Evolutionary conservation across 2,888 invertebrate species (phyloP), one percentile per base, ranked within the genome.

Genomic region (Drosophila pseudotalamancana): DNA sequence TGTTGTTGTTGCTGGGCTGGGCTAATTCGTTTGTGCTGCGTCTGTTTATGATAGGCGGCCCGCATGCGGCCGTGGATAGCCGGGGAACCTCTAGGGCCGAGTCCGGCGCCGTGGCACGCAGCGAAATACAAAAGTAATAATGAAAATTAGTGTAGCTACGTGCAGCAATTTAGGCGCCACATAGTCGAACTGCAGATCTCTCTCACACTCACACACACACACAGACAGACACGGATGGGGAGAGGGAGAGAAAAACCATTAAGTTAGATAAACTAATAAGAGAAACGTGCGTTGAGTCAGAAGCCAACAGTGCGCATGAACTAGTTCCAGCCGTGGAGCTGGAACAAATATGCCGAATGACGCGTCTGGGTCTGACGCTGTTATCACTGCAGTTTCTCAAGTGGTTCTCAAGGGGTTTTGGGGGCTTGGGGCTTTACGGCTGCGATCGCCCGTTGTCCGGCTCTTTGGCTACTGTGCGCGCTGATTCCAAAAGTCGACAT

Each of bases 131-230:
- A 77, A 83, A 70, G 65, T 68, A 77, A 75, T 73, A 68, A 69
- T 60, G 64, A 68, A 67, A 65, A 77, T 75, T 69, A 61, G 75
- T 76, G 72, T 69, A 48, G 72, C 60, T 72, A 87, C 86, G 83
- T 85, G 87, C 70, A 68, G 67, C 80, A 87, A 79, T 82, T 84
- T 87, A 74, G 88, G 88, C 83, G 83, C 83, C 83, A 74, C 72
- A 65, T 14, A 37, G 40, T 8, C 45, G 23, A 70, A 34, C 46
- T 53, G 62, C 54, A 56, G 31, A 48, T 35, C 43, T n/a, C 21
- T 29, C 21, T 27, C 53, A 19, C 25, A 42, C 18, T 34, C 37
- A 23, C 45, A 39, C 14, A 34, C 18, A 46, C 16, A 21, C 2
- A 12, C 4, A 35, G 6, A 42, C 2, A 19, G 9, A 35, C 2